Base-by-base conservation (phyloP, 2,888 invertebrate species). In the Leptinotarsa rubiginosa region DNA sequence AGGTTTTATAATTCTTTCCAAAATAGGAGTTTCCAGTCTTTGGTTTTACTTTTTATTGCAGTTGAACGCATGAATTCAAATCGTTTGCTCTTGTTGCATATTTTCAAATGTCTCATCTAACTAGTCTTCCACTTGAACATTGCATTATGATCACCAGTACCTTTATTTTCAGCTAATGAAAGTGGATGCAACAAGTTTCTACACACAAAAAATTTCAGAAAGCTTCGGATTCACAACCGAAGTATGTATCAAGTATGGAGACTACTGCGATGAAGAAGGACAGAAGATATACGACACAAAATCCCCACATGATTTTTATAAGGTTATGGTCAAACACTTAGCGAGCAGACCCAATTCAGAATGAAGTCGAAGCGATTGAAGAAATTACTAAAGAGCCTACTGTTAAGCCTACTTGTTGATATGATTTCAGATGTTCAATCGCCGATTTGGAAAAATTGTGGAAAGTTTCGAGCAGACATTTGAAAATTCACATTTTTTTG, bases 181-280 rank as follows among this genome's bases (percentile, higher is more conserved):
- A 87, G 93, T 93, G 20, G 95, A 95, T 84, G 95, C 95, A 1
- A 95, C 95, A 0, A 95, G 95, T 22, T 90, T 92, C 2, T 95
- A 91, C 83, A 95, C 95, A 0, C 95, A 95, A 84, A 93, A 92
- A 81, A 93, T 94, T 72, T 92, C 93, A 76, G 90, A 90, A 81
- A 92, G 92, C 47, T 89, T 93, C 64, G 94, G 93, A 1, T 92
- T 94, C 83, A 88, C 90, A 67, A 89, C 91, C 0, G 89, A 92
- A 49, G 90, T 91, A 68, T 92, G 92, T 78, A 90, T 95, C 20
- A 89, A 89, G 62, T 96, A 96, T 85, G 89, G 89, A n/a, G 93
- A 94, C 76, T 92, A 94, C 84, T 90, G 90, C 70, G 92, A 93
- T 82, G 90, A 89, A 67, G 83, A 87, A 50, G 93, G 92, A 1